Conservation (phyloP, 1,140 invertebrate species). For the Diorhabda elongata region DNA sequence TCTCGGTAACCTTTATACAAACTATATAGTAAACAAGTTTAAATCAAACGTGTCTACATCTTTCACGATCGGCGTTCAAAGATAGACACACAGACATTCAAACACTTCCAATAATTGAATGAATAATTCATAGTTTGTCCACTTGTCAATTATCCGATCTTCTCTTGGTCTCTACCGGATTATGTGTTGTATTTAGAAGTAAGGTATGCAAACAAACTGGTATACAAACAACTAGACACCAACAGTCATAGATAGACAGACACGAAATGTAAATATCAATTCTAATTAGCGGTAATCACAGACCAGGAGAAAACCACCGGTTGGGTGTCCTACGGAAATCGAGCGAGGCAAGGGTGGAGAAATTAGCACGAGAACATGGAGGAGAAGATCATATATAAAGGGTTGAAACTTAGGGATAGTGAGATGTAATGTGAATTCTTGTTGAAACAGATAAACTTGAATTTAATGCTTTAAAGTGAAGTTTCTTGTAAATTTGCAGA, state of each 20-base stretch:
- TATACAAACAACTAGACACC: background rate
- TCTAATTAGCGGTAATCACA: conserved; percentile 14
- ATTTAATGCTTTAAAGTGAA: no score
- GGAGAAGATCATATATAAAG: no score
- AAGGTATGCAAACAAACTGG: background rate
- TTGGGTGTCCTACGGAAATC: background rate
- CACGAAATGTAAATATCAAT: conserved; percentile 21
- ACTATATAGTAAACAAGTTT: no score
- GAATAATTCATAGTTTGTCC: conserved; percentile 17
- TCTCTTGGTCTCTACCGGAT: background rate
- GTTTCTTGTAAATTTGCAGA: no score
- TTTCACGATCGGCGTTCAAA: background rate
- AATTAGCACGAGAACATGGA: background rate
- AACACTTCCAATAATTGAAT: conserved; percentile 2
- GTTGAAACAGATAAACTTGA: no score
- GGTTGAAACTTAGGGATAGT: no score
- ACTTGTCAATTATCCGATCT: conserved; percentile 18
- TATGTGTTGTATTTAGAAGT: background rate
- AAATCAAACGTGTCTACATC: no score
- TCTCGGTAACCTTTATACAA: no score
- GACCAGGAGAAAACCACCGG: background rate
- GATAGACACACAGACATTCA: background rate
- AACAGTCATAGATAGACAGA: conserved; percentile 4
- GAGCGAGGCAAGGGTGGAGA: background rate
- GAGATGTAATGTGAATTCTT: no score